Evolutionary conservation across 2,888 invertebrate genomes (phyloP), one percentile per base, ranked within the genome.

Genomic region (Drosophila rubida): DNA sequence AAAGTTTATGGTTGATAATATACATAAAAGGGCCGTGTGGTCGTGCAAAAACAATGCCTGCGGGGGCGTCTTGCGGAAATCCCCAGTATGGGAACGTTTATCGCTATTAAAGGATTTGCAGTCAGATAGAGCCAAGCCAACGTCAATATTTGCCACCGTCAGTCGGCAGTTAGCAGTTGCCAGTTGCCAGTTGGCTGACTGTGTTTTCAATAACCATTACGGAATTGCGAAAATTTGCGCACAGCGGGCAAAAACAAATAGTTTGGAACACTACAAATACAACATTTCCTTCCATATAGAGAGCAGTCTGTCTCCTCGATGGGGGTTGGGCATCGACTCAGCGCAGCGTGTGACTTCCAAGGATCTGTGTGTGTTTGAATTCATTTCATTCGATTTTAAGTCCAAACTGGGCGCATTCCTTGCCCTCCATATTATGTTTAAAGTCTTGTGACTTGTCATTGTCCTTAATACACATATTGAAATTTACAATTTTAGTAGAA

Each of bases 1-100:
- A 89, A 90, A 89, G 87, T 89, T 89, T 87, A 90, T 89, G 86
- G 78, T 68, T 75, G 88, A 76, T 74, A 80, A 69, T 64, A 74
- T 77, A 62, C 74, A 68, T 64, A 75, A 69, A 62, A 67, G 65
- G 63, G 62, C 35, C 48, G 69, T 72, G 69, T 59, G 75, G 54
- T 54, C 19, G 39, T 42, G 37, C 22, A 54, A 58, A 72, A 70
- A 55, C 55, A 65, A 55, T 14, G 68, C 53, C 68, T 8, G 25
- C 27, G 39, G 46, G 41, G 32, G 22, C 19, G 46, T 25, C 35
- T 50, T 54, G 55, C 69, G 72, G 51, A 69, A 75, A 63, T 71
- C 67, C 67, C 62, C 62, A 25, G 67, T 53, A 61, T 65, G 69
- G 53, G 49, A 54, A 58, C 60, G 63, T 75, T 77, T 62, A 78